Conservation (phyloP, 2,888 invertebrate species). For the Polydesmus complanatus region DNA sequence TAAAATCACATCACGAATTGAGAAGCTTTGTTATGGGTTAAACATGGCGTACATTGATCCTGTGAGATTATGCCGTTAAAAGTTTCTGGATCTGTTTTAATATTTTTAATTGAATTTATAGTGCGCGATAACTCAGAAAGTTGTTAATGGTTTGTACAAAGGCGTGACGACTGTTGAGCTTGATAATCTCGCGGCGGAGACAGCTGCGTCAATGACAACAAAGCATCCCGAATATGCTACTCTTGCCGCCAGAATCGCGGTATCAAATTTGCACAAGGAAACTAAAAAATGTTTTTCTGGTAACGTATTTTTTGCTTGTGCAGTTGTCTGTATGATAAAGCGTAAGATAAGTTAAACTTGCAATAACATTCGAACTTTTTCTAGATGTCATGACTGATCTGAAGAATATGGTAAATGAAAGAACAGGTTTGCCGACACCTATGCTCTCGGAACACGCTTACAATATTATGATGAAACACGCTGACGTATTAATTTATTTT, state of each 20-base stretch:
- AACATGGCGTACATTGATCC: slow-evolving; percentile 95
- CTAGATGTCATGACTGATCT: slow-evolving; percentile 81
- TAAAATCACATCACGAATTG: slow-evolving; percentile 92
- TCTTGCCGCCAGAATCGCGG: slow-evolving; percentile 62
- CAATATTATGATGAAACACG: slow-evolving; percentile 66
- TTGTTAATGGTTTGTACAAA: slow-evolving; percentile 85
- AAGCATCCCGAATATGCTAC: slow-evolving; percentile 89
- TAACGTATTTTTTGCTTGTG: slow-evolving; percentile 27
- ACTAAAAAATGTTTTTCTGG: slow-evolving; percentile 87
- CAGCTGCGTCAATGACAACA: slow-evolving; percentile 95
- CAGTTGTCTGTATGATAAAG: background rate
- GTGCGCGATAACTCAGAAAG: slow-evolving; percentile 74
- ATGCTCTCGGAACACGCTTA: slow-evolving; percentile 76
- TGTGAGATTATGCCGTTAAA: slow-evolving; percentile 44
- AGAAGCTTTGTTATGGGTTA: slow-evolving; percentile 86
- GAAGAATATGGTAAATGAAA: slow-evolving; percentile 57
- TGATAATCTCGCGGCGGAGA: slow-evolving; percentile 96
- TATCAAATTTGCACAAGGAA: slow-evolving; percentile 96
- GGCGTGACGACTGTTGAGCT: slow-evolving; percentile 94
- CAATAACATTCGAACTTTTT: slow-evolving; percentile 26
- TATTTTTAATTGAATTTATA: slow-evolving; percentile 28
- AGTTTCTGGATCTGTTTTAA: background rate
- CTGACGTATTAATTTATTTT: slow-evolving; percentile 40
- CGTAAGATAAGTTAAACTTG: background rate
- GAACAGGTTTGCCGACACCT: slow-evolving; percentile 55